Conservation (phyloP, 2,113 vertebrate species). For the Malurus elegans region DNA sequence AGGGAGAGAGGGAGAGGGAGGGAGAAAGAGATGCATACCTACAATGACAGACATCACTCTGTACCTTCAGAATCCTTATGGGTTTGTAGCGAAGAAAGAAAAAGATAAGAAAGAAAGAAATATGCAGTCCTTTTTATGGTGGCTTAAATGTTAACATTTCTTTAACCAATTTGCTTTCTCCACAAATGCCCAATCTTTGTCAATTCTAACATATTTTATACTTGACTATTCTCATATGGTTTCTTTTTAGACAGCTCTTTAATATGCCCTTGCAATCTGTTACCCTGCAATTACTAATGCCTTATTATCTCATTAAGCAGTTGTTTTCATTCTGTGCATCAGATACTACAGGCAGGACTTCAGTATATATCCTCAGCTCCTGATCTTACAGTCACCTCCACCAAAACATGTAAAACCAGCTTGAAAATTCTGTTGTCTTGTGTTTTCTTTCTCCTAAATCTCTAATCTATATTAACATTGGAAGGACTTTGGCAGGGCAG, state of each 20-base stretch:
- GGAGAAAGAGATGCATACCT: not conserved
- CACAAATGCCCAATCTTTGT: not conserved
- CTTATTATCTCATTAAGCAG: slow-evolving; percentile 32
- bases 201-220: not conserved
- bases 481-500: not conserved
- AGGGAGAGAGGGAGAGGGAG: not conserved
- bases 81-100: not conserved
- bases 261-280: not conserved
- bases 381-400: not conserved
- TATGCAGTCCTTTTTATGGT: not conserved
- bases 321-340: not conserved
- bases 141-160: not conserved
- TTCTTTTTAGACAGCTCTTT: not conserved
- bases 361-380: not conserved
- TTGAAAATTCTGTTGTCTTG: not conserved
- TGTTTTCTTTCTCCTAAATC: not conserved
- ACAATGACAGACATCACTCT: not conserved
- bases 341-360: not conserved
- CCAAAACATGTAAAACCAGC: not conserved
- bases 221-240: not conserved
- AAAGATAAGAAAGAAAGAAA: not conserved
- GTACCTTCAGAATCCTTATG: not conserved
- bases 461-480: not conserved
- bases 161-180: not conserved
- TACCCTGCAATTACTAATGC: slow-evolving; percentile 2